Evolutionary conservation across 1,140 invertebrate genomes (phyloP), one percentile per base, ranked within the genome.

Genomic region (Laupala kohalensis): DNA sequence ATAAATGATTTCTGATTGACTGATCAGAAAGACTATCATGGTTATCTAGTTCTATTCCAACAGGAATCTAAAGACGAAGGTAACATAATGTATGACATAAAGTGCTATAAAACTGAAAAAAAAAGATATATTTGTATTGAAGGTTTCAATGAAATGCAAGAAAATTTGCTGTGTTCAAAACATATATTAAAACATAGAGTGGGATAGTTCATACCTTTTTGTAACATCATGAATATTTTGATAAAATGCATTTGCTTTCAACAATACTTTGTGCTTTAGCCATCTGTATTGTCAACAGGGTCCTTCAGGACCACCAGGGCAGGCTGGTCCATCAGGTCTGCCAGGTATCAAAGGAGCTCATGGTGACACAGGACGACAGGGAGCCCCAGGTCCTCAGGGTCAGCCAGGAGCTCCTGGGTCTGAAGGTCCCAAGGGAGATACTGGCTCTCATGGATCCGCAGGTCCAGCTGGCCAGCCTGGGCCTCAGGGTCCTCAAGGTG

Each of bases 341-440:
- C 85, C 87, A 9, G 93, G 93, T 72, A 82, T 87, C 64, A 92
- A 91, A 78, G 91, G 90, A 73, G 79, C 85, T 30, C 79, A 84
- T 28, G 93, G 93, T 69, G 89, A 93, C 73, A 79, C 84, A 27
- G 93, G 93, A 27, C 79, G 87, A 75, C 79, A 86, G 25, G 92
- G 92, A 53, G 79, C 82, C 24, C 81, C 86, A 37, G 94, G 93
- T 5, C 84, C 86, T 9, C 83, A 86, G 37, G 92, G 92, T 29
- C 82, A 85, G 64, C 85, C 87, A 68, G 93, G 92, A 65, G 77
- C 82, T 6, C 84, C 84, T 28, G 93, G 92, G 64, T 73, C 79
- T 12, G 86, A 90, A 74, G 91, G 91, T 68, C 78, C 79, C 23
- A 89, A 90, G 80, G 90, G 90, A n/a, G 87, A 89, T 75, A 78